Base-by-base conservation (phyloP, 2,888 invertebrate genomes). In the Ptilodon capucinus region DNA sequence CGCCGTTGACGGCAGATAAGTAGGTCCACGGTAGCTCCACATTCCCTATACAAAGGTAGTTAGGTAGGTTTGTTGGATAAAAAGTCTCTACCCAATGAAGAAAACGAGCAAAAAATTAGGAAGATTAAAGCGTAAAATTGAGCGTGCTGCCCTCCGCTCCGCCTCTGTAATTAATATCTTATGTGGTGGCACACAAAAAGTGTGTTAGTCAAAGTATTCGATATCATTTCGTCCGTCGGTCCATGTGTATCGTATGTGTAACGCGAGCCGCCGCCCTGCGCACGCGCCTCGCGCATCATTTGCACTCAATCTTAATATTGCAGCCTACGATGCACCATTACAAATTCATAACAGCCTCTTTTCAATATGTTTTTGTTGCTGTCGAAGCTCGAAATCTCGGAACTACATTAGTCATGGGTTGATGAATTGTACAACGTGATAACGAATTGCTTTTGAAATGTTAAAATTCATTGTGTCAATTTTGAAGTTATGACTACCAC, bases 271-370 rank as follows among this genome's bases (percentile, higher is more conserved):
- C 71, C 69, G 73, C 64, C 52, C 51, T 59, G 76, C 74, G 84
- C 86, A 82, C 89, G 88, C 84, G 86, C 84, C 81, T 74, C 73
- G 63, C 81, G 88, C 76, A 57, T 76, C 87, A 88, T 89, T 88
- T 86, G 74, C 86, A 77, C 76, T 81, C 85, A 86, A 88, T 88
- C 86, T 88, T 86, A 87, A 87, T 86, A 86, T 81, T 79, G 80
- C 85, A 84, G 74, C 64, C 64, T 40, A 69, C 57, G 72, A 88
- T 88, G 90, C 90, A 82, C 76, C 86, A 90, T 89, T 90, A 81
- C 76, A 66, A 67, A 79, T 79, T 76, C 73, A 89, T 84, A 89
- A 84, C 74, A 76, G 60, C 65, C 65, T 71, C 71, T 70, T 81
- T 81, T 78, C 71, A 62, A 50, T 60, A 57, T 54, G 66, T 76